Evolutionary conservation across 2,113 vertebrate species (phyloP).

Genomic region (Podocnemis expansa): DNA sequence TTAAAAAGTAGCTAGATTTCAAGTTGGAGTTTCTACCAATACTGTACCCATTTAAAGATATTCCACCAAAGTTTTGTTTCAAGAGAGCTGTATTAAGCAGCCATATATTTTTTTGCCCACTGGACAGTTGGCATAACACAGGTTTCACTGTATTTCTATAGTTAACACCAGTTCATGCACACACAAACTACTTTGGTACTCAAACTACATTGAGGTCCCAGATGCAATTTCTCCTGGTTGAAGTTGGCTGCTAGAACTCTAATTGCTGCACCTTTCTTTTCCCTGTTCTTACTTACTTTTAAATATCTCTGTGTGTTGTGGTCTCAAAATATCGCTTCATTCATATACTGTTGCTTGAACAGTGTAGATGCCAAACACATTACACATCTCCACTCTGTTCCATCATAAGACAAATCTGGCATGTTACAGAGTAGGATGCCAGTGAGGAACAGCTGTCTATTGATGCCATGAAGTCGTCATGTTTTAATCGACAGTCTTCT

Average conservation of each 20-base stretch:
- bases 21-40: not conserved
- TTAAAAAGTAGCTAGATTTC: not conserved
- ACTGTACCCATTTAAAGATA: not conserved
- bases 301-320: constrained; percentile 38
- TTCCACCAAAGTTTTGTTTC: not conserved
- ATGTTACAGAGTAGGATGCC: not conserved
- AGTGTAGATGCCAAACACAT: not conserved
- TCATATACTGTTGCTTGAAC: not conserved
- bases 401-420: not conserved
- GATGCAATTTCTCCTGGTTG: not conserved
- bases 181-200: not conserved
- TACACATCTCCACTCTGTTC: not conserved
- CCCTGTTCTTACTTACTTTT: constrained; percentile 43
- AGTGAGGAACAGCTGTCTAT: too few relatives aligned
- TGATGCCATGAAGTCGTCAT: not conserved
- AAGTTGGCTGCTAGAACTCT: not conserved
- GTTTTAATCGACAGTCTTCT: not conserved
- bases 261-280: constrained; percentile 55
- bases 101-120: not conserved
- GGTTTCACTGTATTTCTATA: not conserved
- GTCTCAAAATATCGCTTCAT: constrained; percentile 17
- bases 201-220: not conserved
- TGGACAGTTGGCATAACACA: not conserved
- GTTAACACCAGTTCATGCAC: not conserved
- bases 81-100: not conserved